Evolutionary conservation across 2,888 invertebrate species (phyloP), one percentile per base, ranked within the genome.

Genomic region (Boloria euphrosyne): DNA sequence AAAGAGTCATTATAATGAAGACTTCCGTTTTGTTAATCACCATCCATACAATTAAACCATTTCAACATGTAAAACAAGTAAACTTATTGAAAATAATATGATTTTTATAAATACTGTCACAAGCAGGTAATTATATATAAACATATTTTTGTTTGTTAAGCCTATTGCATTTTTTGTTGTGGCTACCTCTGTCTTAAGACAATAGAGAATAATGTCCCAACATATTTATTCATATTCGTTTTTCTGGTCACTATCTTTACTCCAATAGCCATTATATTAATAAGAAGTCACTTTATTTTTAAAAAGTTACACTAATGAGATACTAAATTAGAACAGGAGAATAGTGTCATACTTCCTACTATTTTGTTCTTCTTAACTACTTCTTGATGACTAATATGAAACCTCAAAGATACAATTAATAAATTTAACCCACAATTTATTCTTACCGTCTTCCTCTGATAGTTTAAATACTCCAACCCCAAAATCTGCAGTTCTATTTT

Each of bases 371-470:
- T 38, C 18, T 50, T 18, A 50, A 46, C n/a, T 46, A 46, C 1
- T 46, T 31, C 10, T 1, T 38, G 7, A 7, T 2, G 31, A 38
- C 31, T 10, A 10, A 10, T 38, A 38, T 38, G 7, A 10, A 38
- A 38, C 7, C 31, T 38, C 31, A 1, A 38, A 38, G 2, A 10
- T 38, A 10, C 7, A 38, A 0, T 18, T 44, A n/a, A 3, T n/a
- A 22, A 44, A 4, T 18, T 55, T 13, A 55, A 14, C 14, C 44
- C 46, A 22, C n/a, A 14, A 44, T 49, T 6, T 13, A 47, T 31
- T 57, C 84, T 83, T 73, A 91, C 92, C 92, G 80, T 92, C 92
- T 75, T 92, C 92, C 69, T 91, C 90, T 0, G 92, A 91, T 16
- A 91, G 72, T 73, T 90, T 90, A 68, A 92, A 89, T 0, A 87